A percentile compares a stretch with the other conserved stretches of the same genome.
phyloP scores from a whole-genome alignment of 2,888 invertebrate species.

The Blastobasis adustella region DNA sequence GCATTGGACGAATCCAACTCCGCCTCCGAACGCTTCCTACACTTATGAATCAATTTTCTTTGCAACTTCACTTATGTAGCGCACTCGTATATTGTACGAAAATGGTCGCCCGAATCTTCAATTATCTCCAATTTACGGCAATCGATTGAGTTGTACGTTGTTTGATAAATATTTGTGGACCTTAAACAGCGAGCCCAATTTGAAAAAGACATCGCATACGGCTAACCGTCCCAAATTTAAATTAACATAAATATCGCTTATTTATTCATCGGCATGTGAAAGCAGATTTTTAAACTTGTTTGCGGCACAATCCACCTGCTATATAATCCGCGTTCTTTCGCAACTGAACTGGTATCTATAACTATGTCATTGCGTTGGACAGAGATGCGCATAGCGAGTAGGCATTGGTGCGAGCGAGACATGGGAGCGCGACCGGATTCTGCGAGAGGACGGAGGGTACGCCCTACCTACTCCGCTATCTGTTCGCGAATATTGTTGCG shows the following conservation, averaged over 20 bases:
- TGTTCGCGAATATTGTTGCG: constrained; percentile 71
- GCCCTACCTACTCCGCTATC: constrained; percentile 55
- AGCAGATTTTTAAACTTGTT: constrained; percentile 71
- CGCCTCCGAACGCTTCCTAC: no score
- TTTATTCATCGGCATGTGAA: constrained; percentile 43
- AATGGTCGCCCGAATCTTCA: no score
- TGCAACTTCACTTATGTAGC: no score
- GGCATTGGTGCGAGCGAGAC: constrained; percentile 37
- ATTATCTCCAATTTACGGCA: no score
- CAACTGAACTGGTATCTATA: constrained; percentile 68
- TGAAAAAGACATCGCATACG: no score
- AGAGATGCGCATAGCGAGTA: constrained; percentile 27
- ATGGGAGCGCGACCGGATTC: constrained; percentile 47
- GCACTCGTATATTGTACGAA: no score
- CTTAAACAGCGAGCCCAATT: no score
- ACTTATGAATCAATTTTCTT: no score
- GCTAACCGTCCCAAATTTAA: background rate
- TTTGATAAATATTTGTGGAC: no score
- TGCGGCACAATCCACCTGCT: constrained; percentile 71
- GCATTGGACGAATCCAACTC: no score
- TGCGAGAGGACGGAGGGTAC: constrained; percentile 65
- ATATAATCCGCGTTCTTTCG: constrained; percentile 74
- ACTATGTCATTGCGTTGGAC: constrained; percentile 62
- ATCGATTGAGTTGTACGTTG: no score
- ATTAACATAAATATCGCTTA: background rate